Percentiles rank a stretch among this genome's conserved stretches.
phyloP scores from a whole-genome alignment of 2,888 invertebrate species.

The Sinotaia quadrata region DNA sequence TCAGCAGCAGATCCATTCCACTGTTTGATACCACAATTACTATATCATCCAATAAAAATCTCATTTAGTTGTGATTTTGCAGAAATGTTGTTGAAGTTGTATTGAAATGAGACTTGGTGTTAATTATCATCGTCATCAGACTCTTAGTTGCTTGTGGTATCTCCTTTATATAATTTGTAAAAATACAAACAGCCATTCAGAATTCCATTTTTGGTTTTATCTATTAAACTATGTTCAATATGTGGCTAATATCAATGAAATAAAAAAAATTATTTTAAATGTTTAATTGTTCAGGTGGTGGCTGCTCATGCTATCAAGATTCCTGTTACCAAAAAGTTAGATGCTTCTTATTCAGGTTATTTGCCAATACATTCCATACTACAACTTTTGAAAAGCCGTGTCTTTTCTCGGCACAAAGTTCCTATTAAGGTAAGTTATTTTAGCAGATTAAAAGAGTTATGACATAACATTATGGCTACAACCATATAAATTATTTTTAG shows the following conservation, averaged over 20 bases:
- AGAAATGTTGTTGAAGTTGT: too few species aligned
- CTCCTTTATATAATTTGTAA: too few species aligned
- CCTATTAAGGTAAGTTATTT: conserved; percentile 83
- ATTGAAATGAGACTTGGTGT: too few species aligned
- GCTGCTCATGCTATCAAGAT: conserved; percentile 96
- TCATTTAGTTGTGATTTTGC: too few species aligned
- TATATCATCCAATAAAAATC: too few species aligned
- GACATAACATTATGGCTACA: background rate
- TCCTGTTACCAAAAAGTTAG: conserved; percentile 90
- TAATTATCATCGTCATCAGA: too few species aligned
- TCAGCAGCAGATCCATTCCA: too few species aligned
- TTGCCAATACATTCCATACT: conserved; percentile 97
- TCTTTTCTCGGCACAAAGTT: conserved; percentile 96
- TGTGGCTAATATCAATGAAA: background rate
- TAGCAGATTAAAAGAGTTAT: too few species aligned
- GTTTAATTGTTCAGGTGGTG: conserved; percentile 74
- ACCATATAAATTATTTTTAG: too few species aligned
- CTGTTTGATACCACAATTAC: too few species aligned
- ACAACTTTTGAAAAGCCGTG: conserved; percentile 91
- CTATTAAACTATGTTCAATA: background rate
- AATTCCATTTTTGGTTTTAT: background rate
- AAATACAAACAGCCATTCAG: too few species aligned
- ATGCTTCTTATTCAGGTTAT: conserved; percentile 90
- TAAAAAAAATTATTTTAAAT: background rate
- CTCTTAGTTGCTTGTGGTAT: too few species aligned